Evolutionary conservation across 2,113 vertebrate species (phyloP).

Genomic region (Leiothrix lutea): DNA sequence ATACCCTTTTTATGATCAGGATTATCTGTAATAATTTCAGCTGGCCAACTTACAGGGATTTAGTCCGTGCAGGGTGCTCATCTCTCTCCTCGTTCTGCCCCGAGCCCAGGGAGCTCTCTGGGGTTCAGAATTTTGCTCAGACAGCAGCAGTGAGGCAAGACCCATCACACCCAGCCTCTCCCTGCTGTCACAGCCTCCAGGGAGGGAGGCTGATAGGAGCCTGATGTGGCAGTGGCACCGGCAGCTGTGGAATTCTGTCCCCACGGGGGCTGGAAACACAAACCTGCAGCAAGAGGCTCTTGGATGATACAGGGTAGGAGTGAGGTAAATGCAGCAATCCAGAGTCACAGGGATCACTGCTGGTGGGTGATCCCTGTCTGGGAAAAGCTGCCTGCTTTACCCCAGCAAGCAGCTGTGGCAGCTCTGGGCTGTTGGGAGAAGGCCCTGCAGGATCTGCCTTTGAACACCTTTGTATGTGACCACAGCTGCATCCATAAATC

Average conservation of each 20-base stretch:
- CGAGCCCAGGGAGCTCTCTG: rapidly evolving
- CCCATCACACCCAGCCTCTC: too few species aligned
- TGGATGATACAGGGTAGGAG: not conserved
- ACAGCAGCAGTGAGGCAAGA: not conserved
- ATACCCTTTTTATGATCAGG: not conserved
- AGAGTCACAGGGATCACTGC: not conserved
- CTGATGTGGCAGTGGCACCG: not conserved
- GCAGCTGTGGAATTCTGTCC: not conserved
- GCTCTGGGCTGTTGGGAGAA: not conserved
- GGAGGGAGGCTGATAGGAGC: not conserved
- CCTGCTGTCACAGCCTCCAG: rapidly evolving
- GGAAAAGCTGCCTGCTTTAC: not conserved
- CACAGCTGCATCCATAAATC: not conserved
- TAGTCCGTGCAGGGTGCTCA: not conserved
- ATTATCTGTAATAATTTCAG: not conserved
- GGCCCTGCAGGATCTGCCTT: not conserved
- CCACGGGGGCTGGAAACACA: rapidly evolving
- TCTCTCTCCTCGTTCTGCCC: not conserved
- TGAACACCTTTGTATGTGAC: not conserved
- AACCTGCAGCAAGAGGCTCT: not conserved
- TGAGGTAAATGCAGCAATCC: rapidly evolving
- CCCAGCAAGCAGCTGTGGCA: not conserved
- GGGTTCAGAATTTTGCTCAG: not conserved
- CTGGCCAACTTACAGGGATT: not conserved
- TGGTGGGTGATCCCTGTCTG: too few species aligned